These are phyloP conservation scores for Tapera naevia DNA, from an alignment of 2,797 vertebrate genomes.

Conservation along the genomic window DNA sequence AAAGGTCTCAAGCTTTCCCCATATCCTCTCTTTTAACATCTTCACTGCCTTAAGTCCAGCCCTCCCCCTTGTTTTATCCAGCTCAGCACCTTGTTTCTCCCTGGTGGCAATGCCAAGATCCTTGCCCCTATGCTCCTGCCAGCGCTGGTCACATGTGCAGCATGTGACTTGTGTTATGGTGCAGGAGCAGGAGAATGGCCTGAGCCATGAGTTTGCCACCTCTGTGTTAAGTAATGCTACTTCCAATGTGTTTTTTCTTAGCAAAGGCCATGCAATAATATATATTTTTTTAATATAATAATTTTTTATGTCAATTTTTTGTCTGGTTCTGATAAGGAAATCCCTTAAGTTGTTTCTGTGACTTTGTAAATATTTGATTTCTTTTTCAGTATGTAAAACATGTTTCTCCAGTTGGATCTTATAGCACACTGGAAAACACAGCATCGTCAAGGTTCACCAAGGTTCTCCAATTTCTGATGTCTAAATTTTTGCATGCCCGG, in stretches of 20 bases:
- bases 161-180: no score
- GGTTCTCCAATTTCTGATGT: not conserved
- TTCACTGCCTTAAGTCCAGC: not conserved
- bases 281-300: no score
- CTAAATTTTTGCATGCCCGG: not conserved
- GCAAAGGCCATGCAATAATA: not conserved
- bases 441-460: not conserved
- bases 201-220: no score
- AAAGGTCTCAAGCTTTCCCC: not conserved
- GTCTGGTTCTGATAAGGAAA: not conserved
- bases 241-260: constrained; percentile 4
- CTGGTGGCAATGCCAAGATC: no score
- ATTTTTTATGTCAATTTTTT: no score
- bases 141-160: no score
- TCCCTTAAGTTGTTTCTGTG: not conserved
- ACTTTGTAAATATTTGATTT: not conserved
- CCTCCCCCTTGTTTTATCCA: no score
- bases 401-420: not conserved
- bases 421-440: not conserved
- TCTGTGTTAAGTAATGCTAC: not conserved
- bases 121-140: no score
- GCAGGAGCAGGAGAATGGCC: no score
- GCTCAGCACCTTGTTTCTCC: no score
- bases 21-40: not conserved
- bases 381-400: not conserved